A percentile compares a stretch with the other conserved stretches of the same genome.
phyloP scores from a whole-genome alignment of 2,113 vertebrate genomes.

The Uropsilus gracilis region DNA sequence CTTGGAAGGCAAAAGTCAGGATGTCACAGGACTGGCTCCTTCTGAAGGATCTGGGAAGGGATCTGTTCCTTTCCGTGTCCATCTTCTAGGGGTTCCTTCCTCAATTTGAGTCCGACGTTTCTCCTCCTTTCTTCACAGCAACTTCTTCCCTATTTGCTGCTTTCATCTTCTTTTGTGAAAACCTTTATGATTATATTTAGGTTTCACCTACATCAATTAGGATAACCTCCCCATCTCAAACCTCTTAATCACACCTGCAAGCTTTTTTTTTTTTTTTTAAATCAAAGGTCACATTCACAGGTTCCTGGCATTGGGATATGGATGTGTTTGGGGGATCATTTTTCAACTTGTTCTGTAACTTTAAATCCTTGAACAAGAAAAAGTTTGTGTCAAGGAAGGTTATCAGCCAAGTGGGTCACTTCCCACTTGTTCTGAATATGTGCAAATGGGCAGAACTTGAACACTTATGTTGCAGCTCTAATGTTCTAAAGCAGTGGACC shows the following conservation, averaged over 20 bases:
- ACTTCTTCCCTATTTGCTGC: background rate
- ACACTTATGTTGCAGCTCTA: fast-evolving
- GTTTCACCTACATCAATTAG: background rate
- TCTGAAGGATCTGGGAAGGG: background rate
- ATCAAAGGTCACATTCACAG: background rate
- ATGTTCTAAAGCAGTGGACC: background rate
- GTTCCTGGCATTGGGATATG: background rate
- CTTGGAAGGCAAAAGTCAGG: background rate
- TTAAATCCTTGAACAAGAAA: background rate
- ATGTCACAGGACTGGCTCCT: background rate
- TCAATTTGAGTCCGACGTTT: background rate
- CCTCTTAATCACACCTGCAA: background rate
- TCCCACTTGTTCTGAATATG: background rate
- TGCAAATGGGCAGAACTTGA: background rate
- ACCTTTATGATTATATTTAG: background rate
- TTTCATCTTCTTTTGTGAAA: background rate
- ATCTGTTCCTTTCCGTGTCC: background rate
- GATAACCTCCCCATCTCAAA: background rate
- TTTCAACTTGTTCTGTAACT: background rate
- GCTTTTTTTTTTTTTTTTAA: background rate
- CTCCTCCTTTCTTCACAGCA: background rate
- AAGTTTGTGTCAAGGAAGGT: background rate
- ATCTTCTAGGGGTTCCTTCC: background rate
- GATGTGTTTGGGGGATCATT: no score
- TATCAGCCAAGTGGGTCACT: background rate